Evolutionary conservation across 2,888 invertebrate species (phyloP).

Genomic region (Diplazon laetatorius): DNA sequence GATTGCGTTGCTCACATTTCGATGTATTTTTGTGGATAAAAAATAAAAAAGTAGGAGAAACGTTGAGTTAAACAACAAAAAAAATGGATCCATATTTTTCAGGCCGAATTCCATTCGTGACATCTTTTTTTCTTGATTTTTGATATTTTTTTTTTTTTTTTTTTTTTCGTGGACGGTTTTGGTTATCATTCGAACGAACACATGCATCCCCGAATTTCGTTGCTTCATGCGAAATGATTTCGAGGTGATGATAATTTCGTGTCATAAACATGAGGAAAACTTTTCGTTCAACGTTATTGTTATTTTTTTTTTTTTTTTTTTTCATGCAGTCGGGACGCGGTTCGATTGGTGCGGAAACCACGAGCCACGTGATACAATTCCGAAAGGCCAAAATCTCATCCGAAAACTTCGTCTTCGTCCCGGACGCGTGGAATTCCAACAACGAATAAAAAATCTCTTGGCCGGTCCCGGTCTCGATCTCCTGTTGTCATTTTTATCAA

Average conservation of each 20-base stretch:
- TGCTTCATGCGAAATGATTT: slow-evolving; percentile 47
- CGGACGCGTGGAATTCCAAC: slow-evolving; percentile 71
- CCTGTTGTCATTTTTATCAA: slow-evolving; percentile 71
- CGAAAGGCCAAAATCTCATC: slow-evolving; percentile 71
- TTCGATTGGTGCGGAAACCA: slow-evolving; percentile 69
- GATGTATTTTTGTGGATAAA: no score
- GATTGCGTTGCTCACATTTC: not conserved
- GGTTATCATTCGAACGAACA: slow-evolving; percentile 40
- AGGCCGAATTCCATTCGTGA: not conserved
- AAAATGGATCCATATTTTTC: slow-evolving; percentile 1
- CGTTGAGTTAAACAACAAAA: no score
- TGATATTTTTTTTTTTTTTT: not conserved
- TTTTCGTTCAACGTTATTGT: slow-evolving; percentile 17
- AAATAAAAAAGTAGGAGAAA: no score
- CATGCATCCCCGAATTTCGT: slow-evolving; percentile 43
- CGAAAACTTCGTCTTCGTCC: slow-evolving; percentile 72
- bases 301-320: no score
- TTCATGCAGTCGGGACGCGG: slow-evolving; percentile 66
- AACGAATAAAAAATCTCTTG: slow-evolving; percentile 72
- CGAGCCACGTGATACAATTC: slow-evolving; percentile 71
- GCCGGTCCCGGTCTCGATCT: slow-evolving; percentile 64
- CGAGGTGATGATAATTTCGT: not conserved
- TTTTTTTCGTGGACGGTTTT: slow-evolving; percentile 28
- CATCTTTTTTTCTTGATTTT: not conserved
- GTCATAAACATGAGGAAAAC: slow-evolving; percentile 9